Percentiles rank a stretch among this genome's conserved stretches.
Evolutionary conservation across 1,140 invertebrate species (phyloP).

Genomic region (Rhysida immarginata): DNA sequence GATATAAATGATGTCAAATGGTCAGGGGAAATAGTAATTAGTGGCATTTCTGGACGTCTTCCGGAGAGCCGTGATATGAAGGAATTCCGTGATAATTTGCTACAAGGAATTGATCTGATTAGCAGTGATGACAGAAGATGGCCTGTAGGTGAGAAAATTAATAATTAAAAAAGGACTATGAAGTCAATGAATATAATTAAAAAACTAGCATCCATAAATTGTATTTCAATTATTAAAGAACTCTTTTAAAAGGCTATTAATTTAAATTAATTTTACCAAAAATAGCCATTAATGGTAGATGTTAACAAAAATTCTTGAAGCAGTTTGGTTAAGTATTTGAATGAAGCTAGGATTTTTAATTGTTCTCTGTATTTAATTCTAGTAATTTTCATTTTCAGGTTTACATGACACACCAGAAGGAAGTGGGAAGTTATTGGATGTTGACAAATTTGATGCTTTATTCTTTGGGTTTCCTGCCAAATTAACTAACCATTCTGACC

Average conservation of each 20-base stretch:
- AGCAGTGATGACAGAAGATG: conserved; percentile 27
- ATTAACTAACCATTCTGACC: conserved; percentile 90
- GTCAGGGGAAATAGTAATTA: conserved; percentile 25
- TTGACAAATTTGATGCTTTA: conserved; percentile 73
- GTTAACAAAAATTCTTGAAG: background rate
- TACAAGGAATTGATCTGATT: conserved; percentile 27
- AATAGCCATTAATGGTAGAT: background rate
- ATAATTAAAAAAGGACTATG: background rate
- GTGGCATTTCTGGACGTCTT: conserved; percentile 26
- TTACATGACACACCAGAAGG: conserved; percentile 66
- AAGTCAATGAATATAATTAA: background rate
- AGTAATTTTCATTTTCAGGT: conserved; percentile 25
- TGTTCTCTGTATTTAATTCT: background rate
- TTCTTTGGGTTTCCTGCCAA: conserved; percentile 89
- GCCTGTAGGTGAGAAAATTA: conserved; percentile 22
- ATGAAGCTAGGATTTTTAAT: background rate
- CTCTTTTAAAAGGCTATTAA: background rate
- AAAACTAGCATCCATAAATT: background rate
- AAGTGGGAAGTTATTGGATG: conserved; percentile 76
- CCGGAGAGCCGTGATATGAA: conserved; percentile 28
- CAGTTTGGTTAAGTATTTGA: background rate
- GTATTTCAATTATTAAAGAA: background rate
- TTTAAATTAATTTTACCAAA: background rate
- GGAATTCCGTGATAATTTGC: conserved; percentile 27
- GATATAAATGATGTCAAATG: too few relatives aligned